Evolutionary conservation across 2,113 vertebrate genomes (phyloP).

Genomic region (human): GRCh38 chr4:8370001-8370500

Average conservation of each 20-base stretch:
- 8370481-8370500: background rate
- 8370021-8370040: background rate
- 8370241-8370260: rapidly evolving
- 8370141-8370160: background rate
- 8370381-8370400: rapidly evolving
- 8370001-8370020: background rate
- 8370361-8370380: background rate
- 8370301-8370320: rapidly evolving
- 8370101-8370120: background rate
- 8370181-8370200: background rate
- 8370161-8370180: rapidly evolving
- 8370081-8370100: background rate
- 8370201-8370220: rapidly evolving
- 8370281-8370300: background rate
- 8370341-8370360: rapidly evolving
- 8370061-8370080: too few species aligned
- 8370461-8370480: rapidly evolving
- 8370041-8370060: rapidly evolving
- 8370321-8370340: background rate
- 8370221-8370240: background rate
- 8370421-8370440: rapidly evolving
- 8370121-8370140: rapidly evolving
- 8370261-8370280: rapidly evolving
- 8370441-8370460: rapidly evolving
- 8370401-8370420: too few species aligned